Conservation (phyloP, 2,888 invertebrate genomes). For the Buathra laborator region DNA sequence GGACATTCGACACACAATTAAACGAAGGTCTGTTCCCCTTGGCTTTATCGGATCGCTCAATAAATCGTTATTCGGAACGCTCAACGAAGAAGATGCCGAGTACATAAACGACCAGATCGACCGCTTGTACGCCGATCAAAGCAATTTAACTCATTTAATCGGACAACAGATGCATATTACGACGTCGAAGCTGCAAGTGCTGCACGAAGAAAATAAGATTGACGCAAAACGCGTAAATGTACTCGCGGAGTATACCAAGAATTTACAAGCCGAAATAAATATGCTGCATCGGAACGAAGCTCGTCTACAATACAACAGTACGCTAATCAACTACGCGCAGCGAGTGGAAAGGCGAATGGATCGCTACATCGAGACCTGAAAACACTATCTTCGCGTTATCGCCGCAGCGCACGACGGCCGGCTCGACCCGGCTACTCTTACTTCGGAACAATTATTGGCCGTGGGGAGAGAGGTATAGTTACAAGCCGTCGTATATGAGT, state of each 20-base stretch:
- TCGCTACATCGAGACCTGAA: not conserved
- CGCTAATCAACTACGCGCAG: not conserved
- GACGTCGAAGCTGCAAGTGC: not conserved
- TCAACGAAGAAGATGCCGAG: slow-evolving; percentile 1
- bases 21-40: slow-evolving; percentile 1
- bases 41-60: slow-evolving; percentile 8
- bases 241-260: not conserved
- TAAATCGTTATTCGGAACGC: slow-evolving; percentile 6
- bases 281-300: not conserved
- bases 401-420: not conserved
- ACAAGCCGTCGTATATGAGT: not conserved
- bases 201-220: not conserved
- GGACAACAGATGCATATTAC: slow-evolving; percentile 39
- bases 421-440: not conserved
- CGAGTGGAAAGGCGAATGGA: not conserved
- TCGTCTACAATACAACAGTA: not conserved
- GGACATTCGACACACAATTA: not conserved
- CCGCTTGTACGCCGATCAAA: not conserved
- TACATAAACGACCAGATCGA: slow-evolving; percentile 10
- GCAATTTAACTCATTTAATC: slow-evolving; percentile 5
- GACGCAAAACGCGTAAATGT: not conserved
- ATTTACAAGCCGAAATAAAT: not conserved
- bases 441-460: not conserved
- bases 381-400: not conserved
- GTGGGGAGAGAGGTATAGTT: not conserved